Evolutionary conservation across 2,113 vertebrate genomes (phyloP), one percentile per base, ranked within the genome.

Genomic region (Numenius arquata): DNA sequence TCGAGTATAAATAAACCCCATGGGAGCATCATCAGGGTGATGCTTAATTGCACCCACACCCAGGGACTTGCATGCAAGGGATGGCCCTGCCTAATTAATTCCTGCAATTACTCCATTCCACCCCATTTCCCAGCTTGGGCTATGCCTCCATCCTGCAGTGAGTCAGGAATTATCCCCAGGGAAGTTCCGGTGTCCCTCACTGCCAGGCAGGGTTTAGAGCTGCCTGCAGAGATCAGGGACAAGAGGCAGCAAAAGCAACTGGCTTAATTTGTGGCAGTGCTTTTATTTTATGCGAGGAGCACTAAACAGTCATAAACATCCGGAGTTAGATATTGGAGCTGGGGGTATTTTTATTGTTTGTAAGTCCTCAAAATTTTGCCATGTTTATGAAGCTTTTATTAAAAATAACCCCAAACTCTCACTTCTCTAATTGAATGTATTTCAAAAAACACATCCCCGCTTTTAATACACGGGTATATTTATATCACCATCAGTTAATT

Each of bases 271-370:
- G 90, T 88, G 86, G 27, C 1, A 3, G 34, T 85, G 85, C 84
- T 96, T 97, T 86, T 84, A 61, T 77, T 95, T 94, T 52, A 86
- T 55, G 47, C 4, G 5, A 83, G 34, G 62, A 95, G 85, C 79
- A 16, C 82, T 67, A 20, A 89, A 58, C 5, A 89, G 63, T 22
- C 85, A 29, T 74, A 94, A 95, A 91, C 62, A 88, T 22, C 40
- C 48, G 0, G 43, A 74, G 68, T 17, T 32, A 55, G 40, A 43
- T 40, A n/a, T 3, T 43, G 92, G 82, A 88, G 66, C 81, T 80
- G 75, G 47, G 63, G 56, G 14, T 21, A 50, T 10, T 93, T 91
- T 96, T 90, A 85, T 92, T 25, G 59, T 83, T 75, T 45, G 34
- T 1, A 50, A 73, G 59, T 23, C 80, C 85, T 92, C 15, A 1